Percentiles rank a stretch among this genome's conserved stretches.
Evolutionary conservation across 2,113 vertebrate species (phyloP).

Genomic region (Sebastes schlegelii): DNA sequence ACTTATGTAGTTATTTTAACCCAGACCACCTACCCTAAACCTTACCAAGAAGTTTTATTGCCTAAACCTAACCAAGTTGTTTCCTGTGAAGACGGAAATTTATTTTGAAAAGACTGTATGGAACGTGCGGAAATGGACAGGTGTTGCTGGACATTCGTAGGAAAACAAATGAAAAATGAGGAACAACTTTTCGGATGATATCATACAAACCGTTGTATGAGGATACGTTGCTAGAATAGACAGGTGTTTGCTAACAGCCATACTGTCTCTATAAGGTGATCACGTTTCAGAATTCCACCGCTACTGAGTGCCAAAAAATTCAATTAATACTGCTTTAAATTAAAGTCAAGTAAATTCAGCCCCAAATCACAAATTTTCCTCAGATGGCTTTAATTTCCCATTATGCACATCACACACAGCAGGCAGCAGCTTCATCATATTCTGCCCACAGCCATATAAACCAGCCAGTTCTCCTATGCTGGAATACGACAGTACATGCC

Average conservation of each 20-base stretch:
- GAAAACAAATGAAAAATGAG: too few relatives aligned
- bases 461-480: background rate
- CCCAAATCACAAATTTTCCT: background rate
- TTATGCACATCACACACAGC: background rate
- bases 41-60: too few relatives aligned
- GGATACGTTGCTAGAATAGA: too few relatives aligned
- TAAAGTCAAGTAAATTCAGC: background rate
- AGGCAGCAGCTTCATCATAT: conserved; percentile 3
- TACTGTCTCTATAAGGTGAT: background rate
- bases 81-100: too few relatives aligned
- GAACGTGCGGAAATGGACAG: too few relatives aligned
- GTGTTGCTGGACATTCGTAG: too few relatives aligned
- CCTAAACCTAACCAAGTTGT: too few relatives aligned
- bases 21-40: too few relatives aligned
- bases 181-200: too few relatives aligned
- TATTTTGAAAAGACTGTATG: too few relatives aligned
- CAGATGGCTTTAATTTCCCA: conserved; percentile 14
- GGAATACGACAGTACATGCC: background rate
- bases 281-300: background rate
- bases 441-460: conserved; percentile 10
- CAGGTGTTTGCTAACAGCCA: background rate
- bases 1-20: too few relatives aligned
- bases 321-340: background rate
- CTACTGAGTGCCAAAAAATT: background rate
- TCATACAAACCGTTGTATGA: too few relatives aligned